These are phyloP conservation scores for Prosopocoilus inquinatus DNA, from an alignment of 2,888 invertebrate species.

Conservation along the genomic window DNA sequence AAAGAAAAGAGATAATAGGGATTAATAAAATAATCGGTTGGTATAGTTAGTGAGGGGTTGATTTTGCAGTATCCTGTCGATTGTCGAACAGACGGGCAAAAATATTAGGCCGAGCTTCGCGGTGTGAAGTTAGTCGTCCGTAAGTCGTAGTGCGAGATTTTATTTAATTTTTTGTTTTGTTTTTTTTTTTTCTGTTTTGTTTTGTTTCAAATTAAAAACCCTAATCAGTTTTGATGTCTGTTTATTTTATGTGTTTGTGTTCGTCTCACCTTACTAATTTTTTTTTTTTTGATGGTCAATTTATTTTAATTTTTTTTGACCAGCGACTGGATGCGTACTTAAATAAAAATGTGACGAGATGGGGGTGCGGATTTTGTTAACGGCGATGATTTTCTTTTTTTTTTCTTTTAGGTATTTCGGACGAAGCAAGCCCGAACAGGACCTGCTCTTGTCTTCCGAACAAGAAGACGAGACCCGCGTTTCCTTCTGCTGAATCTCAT, in stretches of 20 bases:
- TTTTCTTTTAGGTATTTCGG: constrained; percentile 48
- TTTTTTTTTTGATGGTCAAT: constrained; percentile 3
- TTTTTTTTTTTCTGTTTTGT: constrained; percentile 8
- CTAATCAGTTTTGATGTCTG: constrained; percentile 21
- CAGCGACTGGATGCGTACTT: background rate
- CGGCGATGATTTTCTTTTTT: background rate
- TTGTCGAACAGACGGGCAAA: constrained; percentile 22
- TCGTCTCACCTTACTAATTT: constrained; percentile 26
- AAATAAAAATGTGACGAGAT: background rate
- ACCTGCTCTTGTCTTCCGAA: constrained; percentile 46
- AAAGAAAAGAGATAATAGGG: background rate
- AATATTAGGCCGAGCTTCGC: constrained; percentile 24
- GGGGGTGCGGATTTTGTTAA: background rate
- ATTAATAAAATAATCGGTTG: background rate
- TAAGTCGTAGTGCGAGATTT: constrained; percentile 9
- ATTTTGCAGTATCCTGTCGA: constrained; percentile 25
- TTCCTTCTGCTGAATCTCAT: no score
- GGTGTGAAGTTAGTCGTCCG: constrained; percentile 12
- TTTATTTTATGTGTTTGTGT: constrained; percentile 36
- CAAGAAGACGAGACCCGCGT: constrained; percentile 42
- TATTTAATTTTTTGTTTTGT: constrained; percentile 1
- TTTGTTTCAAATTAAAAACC: constrained; percentile 35
- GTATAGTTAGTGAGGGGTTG: background rate
- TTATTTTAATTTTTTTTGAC: background rate
- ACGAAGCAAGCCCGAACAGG: constrained; percentile 47